Evolutionary conservation across 2,113 vertebrate species (phyloP).

Genomic region (Gallinago media): DNA sequence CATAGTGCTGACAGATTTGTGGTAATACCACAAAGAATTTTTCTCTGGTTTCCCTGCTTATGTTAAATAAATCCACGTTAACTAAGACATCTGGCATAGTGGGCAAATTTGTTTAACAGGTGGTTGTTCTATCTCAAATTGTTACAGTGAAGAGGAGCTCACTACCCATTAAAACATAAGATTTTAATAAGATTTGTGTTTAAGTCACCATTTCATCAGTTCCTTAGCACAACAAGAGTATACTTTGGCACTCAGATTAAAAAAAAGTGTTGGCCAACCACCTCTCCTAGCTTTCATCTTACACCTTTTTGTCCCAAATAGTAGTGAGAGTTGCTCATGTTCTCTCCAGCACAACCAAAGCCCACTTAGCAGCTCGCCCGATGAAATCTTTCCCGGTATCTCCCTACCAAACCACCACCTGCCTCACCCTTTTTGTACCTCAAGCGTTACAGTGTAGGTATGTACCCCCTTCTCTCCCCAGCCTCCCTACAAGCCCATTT

Average conservation of each 20-base stretch:
- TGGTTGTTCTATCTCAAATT: background rate
- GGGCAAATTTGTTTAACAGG: background rate
- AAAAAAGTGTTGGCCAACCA: background rate
- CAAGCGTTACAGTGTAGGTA: too few relatives aligned
- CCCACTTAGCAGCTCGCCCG: background rate
- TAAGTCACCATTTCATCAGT: background rate
- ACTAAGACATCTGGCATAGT: background rate
- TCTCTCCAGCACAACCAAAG: background rate
- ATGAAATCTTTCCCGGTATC: too few relatives aligned
- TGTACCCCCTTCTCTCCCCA: background rate
- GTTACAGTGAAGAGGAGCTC: background rate
- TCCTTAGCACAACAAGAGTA: background rate
- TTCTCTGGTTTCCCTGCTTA: background rate
- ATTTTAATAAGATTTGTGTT: background rate
- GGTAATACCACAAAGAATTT: background rate
- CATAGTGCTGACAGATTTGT: background rate
- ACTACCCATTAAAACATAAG: background rate
- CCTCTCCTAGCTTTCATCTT: background rate
- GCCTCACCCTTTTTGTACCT: too few relatives aligned
- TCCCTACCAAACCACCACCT: background rate
- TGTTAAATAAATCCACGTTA: too few relatives aligned
- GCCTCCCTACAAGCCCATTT: background rate
- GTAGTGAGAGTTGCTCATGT: background rate
- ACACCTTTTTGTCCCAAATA: background rate
- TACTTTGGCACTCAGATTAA: too few relatives aligned